Base-by-base conservation (phyloP, 2,797 vertebrate species). In the Falco cherrug region DNA sequence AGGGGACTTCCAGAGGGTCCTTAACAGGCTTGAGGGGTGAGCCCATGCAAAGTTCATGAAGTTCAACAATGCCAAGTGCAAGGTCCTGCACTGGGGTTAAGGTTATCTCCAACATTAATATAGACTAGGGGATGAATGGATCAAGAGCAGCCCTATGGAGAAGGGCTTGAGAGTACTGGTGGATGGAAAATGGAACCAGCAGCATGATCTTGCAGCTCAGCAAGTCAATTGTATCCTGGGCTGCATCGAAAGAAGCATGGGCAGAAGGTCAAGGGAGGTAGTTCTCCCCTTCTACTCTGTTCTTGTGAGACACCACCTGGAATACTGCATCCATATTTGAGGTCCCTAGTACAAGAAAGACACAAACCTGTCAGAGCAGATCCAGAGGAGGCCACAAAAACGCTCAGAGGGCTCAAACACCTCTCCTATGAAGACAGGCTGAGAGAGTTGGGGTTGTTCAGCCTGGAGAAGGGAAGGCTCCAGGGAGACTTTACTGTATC, bases 401-500 rank as follows among this genome's bases (percentile, higher is more conserved):
- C 33, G 8, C 12, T 47, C 15, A 45, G 20, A 68, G 35, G 10
- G 1, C 33, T 11, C 17, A 18, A 45, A 9, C 45, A 45, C 45
- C 19, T 75, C 16, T 18, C 7, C 10, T 56, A 1, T 43, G 31
- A 64, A 7, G 45, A 59, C 4, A 59, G 4, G 6, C 9, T 57
- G 43, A 74, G 18, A 75, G 13, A 65, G 2, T 8, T 65, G 5
- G 4, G 4, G 5, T 10, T 69, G 19, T 48, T 85, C 63, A 75
- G 10, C 21, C 14, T 53, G 50, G 13, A 47, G n/a, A 65, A 78
- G 18, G 51, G 11, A 79, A 63, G 8, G 8, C 1, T 35, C 13
- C 1, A 0, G 17, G 7, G 10, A 68, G 19, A 43, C 3, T 15
- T 57, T 47, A 29, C 9, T 53, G 37, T 0, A 2, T 1, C 16